Base-by-base conservation (phyloP, 2,797 vertebrate species). In the Yasuhikotakia modesta region DNA sequence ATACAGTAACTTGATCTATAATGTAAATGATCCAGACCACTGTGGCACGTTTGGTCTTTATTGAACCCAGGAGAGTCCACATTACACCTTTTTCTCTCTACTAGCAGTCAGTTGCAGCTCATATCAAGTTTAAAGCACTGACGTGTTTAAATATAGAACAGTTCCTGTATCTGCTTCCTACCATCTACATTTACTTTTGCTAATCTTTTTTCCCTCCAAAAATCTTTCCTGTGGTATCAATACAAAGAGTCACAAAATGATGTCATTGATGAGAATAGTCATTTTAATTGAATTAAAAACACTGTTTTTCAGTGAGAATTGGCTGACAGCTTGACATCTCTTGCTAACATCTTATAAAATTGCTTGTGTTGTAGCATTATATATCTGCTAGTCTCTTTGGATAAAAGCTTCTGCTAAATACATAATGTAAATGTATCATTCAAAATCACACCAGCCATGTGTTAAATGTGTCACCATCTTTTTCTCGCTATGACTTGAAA, bases 11-110 rank as follows among this genome's bases (percentile, higher is more conserved):
- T 48, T 58, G n/a, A 60, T 58, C 32, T 27, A 22, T 1, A 43
- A 19, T 57, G 39, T 48, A 58, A 46, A 58, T 76, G 22, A 60
- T 76, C 64, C 35, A 32, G 35, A 35, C n/a, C 0, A 5, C 53
- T 48, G 64, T 76, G n/a, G 39, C 57, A 22, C n/a, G 16, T 58
- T 76, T 69, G 53, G 24, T 46, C 35, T 58, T 76, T 19, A 68
- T 4, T 75, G 48, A 66, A 55, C 73, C 61, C 1, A 13, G 27
- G 35, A 67, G 63, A 75, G 50, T 46, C 22, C 17, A 11, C 35
- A 11, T 75, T 66, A 75, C 72, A 43, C 73, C 11, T 43, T 5
- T 64, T 35, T 39, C 19, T 35, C 19, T 14, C 16, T 14, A 45
- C 7, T 16, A 46, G 12, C 16, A 17, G 3, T 2, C 14, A 64